Percentiles rank a stretch among this genome's conserved stretches.
These are phyloP conservation scores for Philotrypesis tridentata DNA, from an alignment of 1,140 invertebrate genomes.

Conservation along the genomic window DNA sequence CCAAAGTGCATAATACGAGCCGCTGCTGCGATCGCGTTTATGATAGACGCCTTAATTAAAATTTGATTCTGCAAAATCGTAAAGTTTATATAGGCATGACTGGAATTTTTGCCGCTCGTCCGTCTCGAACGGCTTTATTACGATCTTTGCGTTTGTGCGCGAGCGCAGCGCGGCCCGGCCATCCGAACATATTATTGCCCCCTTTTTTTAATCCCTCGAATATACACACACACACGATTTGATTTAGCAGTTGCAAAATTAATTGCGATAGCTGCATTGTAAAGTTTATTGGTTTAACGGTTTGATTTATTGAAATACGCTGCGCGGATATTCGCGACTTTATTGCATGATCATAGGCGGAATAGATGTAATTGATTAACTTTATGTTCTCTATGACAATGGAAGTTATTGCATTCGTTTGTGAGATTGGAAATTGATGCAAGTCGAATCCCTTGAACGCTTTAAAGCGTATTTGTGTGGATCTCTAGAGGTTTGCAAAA, in stretches of 20 bases:
- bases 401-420: too few species aligned
- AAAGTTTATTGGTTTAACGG: background rate
- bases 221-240: background rate
- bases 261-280: background rate
- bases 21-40: background rate
- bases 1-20: slow-evolving; percentile 10
- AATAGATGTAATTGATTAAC: background rate
- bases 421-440: too few species aligned
- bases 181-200: slow-evolving; percentile 54
- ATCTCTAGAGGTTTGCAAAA: too few species aligned
- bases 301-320: background rate
- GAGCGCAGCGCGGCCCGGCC: slow-evolving; percentile 48
- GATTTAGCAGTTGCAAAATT: slow-evolving; percentile 16
- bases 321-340: background rate
- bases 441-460: too few species aligned
- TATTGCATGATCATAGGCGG: too few species aligned
- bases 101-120: background rate
- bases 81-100: slow-evolving; percentile 38
- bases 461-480: too few species aligned
- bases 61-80: slow-evolving; percentile 45
- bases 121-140: slow-evolving; percentile 52
- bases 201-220: background rate
- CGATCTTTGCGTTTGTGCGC: slow-evolving; percentile 50
- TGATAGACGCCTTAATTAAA: slow-evolving; percentile 42
- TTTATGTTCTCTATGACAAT: background rate